Conservation (phyloP, 1,140 invertebrate genomes). For the Drosophila quadrilineata region DNA sequence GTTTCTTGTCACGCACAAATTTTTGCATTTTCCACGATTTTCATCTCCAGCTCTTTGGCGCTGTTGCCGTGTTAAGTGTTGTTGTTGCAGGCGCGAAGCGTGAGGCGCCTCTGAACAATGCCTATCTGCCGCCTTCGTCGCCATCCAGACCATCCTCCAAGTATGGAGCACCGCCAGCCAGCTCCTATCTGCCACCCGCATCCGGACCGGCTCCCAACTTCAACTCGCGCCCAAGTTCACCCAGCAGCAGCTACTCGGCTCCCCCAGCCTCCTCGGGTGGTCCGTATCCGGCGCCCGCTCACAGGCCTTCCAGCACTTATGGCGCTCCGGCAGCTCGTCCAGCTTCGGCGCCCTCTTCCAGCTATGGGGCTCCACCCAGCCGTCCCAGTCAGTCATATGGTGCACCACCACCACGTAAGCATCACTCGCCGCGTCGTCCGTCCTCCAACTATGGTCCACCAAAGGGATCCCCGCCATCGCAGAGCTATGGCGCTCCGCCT, state of each 20-base stretch:
- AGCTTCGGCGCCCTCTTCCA: conserved; percentile 80
- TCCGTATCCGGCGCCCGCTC: conserved; percentile 73
- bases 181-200: conserved; percentile 75
- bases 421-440: conserved; percentile 64
- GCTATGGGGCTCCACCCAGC: conserved; percentile 76
- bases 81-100: conserved; percentile 53
- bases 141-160: conserved; percentile 46
- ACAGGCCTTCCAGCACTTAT: conserved; percentile 81
- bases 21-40: neutral
- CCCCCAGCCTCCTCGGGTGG: conserved; percentile 61
- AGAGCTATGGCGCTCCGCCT: conserved; percentile 82
- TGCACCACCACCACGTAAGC: conserved; percentile 53
- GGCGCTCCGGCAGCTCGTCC: conserved; percentile 80
- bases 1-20: neutral
- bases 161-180: conserved; percentile 61
- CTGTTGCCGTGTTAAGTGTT: conserved; percentile 47
- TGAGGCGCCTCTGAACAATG: conserved; percentile 67
- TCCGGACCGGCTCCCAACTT: conserved; percentile 73
- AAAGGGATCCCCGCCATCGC: conserved; percentile 60
- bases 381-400: conserved; percentile 81
- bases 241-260: conserved; percentile 82
- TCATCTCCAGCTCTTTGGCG: conserved; percentile 55
- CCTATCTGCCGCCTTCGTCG: conserved; percentile 50
- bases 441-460: conserved; percentile 72
- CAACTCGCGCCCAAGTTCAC: conserved; percentile 76